phyloP scores from a whole-genome alignment of 2,797 vertebrate species.

The Melopsittacus undulatus region DNA sequence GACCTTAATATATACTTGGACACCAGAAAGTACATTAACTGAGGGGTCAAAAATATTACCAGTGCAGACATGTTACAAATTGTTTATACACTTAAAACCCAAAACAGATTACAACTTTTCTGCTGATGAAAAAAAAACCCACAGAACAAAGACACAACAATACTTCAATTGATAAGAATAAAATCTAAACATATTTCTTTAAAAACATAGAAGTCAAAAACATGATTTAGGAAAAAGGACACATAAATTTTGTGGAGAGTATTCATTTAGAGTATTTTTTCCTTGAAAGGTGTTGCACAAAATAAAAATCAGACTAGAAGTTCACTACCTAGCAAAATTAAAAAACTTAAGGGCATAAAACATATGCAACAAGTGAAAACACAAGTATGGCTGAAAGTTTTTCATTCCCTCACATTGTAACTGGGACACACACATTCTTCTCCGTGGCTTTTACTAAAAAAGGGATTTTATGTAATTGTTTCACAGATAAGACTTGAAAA shows the following conservation, averaged over 20 bases:
- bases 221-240: neutral
- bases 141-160: neutral
- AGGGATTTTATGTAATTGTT: neutral
- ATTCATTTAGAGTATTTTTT: neutral
- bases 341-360: neutral
- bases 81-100: neutral
- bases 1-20: neutral
- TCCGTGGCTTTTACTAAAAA: neutral
- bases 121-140: neutral
- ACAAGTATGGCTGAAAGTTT: neutral
- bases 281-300: neutral
- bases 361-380: neutral
- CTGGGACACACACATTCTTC: neutral
- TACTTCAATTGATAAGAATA: neutral
- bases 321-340: neutral
- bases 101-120: neutral
- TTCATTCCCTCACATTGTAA: neutral
- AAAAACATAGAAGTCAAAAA: neutral
- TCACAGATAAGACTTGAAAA: neutral
- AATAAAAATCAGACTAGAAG: neutral
- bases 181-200: neutral
- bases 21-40: neutral
- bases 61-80: neutral
- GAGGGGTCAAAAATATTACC: neutral
- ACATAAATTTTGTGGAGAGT: accelerated